Percentiles rank a stretch among this genome's conserved stretches.
These are phyloP conservation scores for Ammodytes marinus DNA, from an alignment of 2,113 vertebrate genomes.

Conservation along the genomic window DNA sequence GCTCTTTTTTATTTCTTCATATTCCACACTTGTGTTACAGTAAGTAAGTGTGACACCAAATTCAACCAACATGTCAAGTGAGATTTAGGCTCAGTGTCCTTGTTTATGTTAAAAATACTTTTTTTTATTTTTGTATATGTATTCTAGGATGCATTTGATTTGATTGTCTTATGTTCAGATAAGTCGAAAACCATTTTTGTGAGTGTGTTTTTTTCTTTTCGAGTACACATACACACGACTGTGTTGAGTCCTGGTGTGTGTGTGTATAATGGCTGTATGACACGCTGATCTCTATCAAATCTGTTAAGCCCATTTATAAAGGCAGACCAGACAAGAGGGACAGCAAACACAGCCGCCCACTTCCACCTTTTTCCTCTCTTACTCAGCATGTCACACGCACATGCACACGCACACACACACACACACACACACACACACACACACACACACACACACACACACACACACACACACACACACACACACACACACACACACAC, in stretches of 20 bases:
- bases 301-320: slow-evolving; percentile 51
- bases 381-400: not conserved
- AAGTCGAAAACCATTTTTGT: not conserved
- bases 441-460: slow-evolving; percentile 1
- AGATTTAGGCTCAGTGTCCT: slow-evolving; percentile 70
- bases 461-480: not conserved
- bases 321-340: slow-evolving; percentile 20
- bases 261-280: slow-evolving; percentile 14
- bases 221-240: not conserved
- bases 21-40: slow-evolving; percentile 43
- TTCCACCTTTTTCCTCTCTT: not conserved
- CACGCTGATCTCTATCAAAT: slow-evolving; percentile 47
- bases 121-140: not conserved
- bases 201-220: not conserved
- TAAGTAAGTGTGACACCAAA: slow-evolving; percentile 74
- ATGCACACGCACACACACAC: not conserved
- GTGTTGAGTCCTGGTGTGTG: slow-evolving; percentile 5
- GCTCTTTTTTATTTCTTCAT: slow-evolving; percentile 37
- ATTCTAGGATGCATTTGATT: slow-evolving; percentile 38
- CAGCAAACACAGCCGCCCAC: slow-evolving; percentile 39
- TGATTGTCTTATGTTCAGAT: slow-evolving; percentile 15
- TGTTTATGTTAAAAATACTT: slow-evolving; percentile 63
- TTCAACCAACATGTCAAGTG: slow-evolving; percentile 61
- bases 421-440: slow-evolving; percentile 11
- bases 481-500: not conserved